These are phyloP conservation scores for Drosophila nigritarsus DNA, from an alignment of 2,888 invertebrate species.

Conservation along the genomic window DNA sequence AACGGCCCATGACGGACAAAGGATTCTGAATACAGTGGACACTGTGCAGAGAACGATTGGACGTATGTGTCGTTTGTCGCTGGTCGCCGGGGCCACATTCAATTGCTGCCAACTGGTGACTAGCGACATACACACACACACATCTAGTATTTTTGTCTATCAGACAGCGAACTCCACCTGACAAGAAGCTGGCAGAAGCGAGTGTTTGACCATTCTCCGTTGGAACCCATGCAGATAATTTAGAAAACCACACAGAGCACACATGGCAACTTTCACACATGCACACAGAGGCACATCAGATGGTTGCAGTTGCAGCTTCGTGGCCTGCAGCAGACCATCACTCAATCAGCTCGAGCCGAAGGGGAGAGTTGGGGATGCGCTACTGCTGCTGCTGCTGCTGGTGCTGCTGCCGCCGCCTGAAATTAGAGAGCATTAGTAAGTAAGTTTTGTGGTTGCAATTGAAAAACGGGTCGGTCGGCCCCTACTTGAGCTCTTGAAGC, in stretches of 20 bases:
- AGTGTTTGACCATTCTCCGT: conserved; percentile 45
- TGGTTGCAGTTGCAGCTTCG: conserved; percentile 12
- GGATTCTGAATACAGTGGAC: conserved; percentile 15
- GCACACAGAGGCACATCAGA: conserved; percentile 14
- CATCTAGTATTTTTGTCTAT: conserved; percentile 5
- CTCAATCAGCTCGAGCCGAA: conserved; percentile 30
- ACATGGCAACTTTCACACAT: conserved; percentile 20
- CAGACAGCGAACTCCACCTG: conserved; percentile 27
- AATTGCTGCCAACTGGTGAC: conserved; percentile 55
- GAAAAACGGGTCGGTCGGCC: conserved; percentile 25
- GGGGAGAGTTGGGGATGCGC: background rate
- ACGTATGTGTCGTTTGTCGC: conserved; percentile 46
- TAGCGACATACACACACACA: conserved; percentile 8
- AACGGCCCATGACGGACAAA: conserved; percentile 35
- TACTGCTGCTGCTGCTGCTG: background rate
- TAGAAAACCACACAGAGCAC: conserved; percentile 53
- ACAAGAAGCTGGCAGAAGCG: conserved; percentile 24
- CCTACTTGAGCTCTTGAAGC: conserved; percentile 37
- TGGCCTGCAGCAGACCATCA: conserved; percentile 43
- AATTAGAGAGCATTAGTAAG: conserved; percentile 58
- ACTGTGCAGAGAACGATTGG: conserved; percentile 16
- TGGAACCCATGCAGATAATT: conserved; percentile 59
- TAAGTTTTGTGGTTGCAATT: conserved; percentile 54
- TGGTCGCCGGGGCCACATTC: conserved; percentile 50
- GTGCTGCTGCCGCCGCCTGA: conserved; percentile 28